These are phyloP conservation scores for Brienomyrus brachyistius DNA, from an alignment of 2,113 vertebrate species.

Conservation along the genomic window DNA sequence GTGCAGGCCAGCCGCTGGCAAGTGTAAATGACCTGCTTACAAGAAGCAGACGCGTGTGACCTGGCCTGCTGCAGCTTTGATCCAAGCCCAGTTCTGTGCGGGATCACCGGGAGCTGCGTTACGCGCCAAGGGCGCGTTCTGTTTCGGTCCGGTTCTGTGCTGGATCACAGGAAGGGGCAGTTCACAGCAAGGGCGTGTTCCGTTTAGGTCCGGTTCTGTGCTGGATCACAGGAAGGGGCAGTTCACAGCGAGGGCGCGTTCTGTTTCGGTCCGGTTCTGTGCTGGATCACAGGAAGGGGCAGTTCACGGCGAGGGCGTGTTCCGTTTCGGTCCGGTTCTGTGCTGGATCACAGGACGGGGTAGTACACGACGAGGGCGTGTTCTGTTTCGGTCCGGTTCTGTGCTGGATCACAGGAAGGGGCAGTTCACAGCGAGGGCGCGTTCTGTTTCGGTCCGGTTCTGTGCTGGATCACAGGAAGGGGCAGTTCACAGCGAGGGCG, in stretches of 20 bases:
- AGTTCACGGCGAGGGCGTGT: too few relatives aligned
- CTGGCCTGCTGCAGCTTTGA: neutral
- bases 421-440: too few relatives aligned
- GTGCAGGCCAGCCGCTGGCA: neutral
- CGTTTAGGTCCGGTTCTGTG: neutral
- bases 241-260: too few relatives aligned
- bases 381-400: too few relatives aligned
- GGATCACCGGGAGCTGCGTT: neutral
- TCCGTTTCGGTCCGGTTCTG: too few relatives aligned
- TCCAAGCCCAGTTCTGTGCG: neutral
- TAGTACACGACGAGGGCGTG: too few relatives aligned
- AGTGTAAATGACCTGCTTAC: slow-evolving; percentile 4
- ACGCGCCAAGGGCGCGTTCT: neutral
- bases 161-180: neutral
- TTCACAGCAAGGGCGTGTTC: rapidly evolving
- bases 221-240: neutral
- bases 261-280: too few relatives aligned
- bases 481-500: too few relatives aligned
- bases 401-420: too few relatives aligned
- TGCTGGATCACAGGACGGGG: too few relatives aligned
- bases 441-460: neutral
- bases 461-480: neutral
- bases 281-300: too few relatives aligned
- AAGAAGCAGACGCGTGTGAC: neutral
- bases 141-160: neutral